phyloP scores from a whole-genome alignment of 2,797 vertebrate species.

The Aeoliscus strigatus region DNA sequence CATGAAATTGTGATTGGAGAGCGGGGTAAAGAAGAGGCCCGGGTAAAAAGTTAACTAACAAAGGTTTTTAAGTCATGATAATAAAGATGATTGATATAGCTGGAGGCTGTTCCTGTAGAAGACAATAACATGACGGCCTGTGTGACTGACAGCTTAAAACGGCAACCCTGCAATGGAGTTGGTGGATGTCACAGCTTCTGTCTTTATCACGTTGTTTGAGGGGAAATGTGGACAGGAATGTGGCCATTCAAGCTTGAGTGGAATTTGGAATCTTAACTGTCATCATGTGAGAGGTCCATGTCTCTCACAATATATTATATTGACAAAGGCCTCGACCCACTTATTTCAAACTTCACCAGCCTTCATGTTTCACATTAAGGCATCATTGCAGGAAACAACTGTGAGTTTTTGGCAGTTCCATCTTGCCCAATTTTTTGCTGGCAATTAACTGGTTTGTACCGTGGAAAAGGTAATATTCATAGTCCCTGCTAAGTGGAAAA shows the following conservation, averaged over 20 bases:
- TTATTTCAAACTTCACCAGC: slow-evolving; percentile 2
- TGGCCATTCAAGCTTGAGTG: slow-evolving; percentile 49
- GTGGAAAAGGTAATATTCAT: slow-evolving; percentile 28
- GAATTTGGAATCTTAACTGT: slow-evolving; percentile 39
- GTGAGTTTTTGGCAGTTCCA: slow-evolving; percentile 2
- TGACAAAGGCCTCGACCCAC: slow-evolving; percentile 11
- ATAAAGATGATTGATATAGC: slow-evolving; percentile 80
- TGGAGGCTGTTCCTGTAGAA: slow-evolving; percentile 75
- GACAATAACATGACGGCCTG: slow-evolving; percentile 58
- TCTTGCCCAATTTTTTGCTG: slow-evolving; percentile 2
- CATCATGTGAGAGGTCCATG: slow-evolving; percentile 28
- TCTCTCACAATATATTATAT: slow-evolving; percentile 33
- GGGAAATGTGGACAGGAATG: slow-evolving; percentile 59
- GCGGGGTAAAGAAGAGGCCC: slow-evolving; percentile 63
- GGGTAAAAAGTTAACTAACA: slow-evolving; percentile 72
- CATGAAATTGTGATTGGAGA: slow-evolving; percentile 80
- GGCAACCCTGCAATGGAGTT: slow-evolving; percentile 60
- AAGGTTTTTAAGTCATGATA: slow-evolving; percentile 79
- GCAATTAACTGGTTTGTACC: slow-evolving; percentile 18
- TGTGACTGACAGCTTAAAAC: slow-evolving; percentile 71
- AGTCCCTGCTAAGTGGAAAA: slow-evolving; percentile 31
- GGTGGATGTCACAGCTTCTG: slow-evolving; percentile 64
- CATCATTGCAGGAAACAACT: slow-evolving; percentile 4
- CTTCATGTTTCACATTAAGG: slow-evolving; percentile 7
- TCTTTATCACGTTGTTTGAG: slow-evolving; percentile 61